Evolutionary conservation across 2,888 invertebrate genomes (phyloP).

Genomic region (Hipparchia semele): DNA sequence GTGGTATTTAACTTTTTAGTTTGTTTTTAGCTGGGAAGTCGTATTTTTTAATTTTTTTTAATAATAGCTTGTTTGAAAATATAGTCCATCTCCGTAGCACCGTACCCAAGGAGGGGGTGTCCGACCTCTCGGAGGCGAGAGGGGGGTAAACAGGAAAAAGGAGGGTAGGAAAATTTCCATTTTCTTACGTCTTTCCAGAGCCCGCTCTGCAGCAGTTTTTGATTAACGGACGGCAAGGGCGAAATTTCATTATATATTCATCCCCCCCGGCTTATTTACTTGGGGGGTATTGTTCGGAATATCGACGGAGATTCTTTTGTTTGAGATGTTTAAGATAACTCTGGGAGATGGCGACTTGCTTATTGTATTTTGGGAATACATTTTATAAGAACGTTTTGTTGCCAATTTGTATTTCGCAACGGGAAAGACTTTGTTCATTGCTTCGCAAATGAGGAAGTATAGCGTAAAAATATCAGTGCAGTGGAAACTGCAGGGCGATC

Average conservation of each 20-base stretch:
- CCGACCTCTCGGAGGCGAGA: constrained; percentile 59
- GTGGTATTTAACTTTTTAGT: too few relatives aligned
- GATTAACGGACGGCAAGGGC: constrained; percentile 80
- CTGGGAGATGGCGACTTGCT: constrained; percentile 14
- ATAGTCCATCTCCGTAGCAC: constrained; percentile 51
- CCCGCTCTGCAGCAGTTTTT: constrained; percentile 79
- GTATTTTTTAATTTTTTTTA: not conserved
- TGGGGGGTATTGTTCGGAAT: constrained; percentile 57
- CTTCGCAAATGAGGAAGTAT: not conserved
- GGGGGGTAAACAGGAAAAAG: constrained; percentile 79
- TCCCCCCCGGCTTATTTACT: constrained; percentile 71
- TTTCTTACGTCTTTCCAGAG: constrained; percentile 78
- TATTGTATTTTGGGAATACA: constrained; percentile 8
- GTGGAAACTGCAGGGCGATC: too few relatives aligned
- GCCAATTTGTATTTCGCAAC: not conserved
- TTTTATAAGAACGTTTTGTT: not conserved
- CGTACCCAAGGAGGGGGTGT: constrained; percentile 54
- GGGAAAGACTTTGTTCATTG: not conserved
- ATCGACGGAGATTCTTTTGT: constrained; percentile 45
- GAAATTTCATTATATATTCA: constrained; percentile 82
- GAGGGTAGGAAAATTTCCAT: constrained; percentile 83
- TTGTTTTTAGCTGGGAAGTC: too few relatives aligned
- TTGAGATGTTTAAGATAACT: constrained; percentile 38
- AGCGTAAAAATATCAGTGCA: not conserved
- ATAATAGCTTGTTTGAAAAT: not conserved